Base-by-base conservation (phyloP, 2,797 vertebrate genomes). In the Oreortyx pictus region DNA sequence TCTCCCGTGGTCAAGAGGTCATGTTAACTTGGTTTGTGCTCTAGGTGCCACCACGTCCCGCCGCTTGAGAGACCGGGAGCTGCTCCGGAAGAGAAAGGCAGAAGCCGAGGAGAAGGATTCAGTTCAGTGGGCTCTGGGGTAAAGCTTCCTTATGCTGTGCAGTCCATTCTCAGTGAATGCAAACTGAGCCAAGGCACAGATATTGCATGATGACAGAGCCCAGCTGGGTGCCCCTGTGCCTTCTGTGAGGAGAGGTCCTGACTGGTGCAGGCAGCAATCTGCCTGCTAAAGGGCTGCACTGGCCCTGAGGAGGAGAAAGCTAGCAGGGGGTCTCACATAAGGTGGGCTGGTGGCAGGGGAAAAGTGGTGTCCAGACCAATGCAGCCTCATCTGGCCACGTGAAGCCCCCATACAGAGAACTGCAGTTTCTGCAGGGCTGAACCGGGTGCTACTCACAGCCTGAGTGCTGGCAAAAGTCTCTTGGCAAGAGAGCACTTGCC, bases 51-150 rank as follows among this genome's bases (percentile, higher is more conserved):
- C 97, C 92, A 98, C 98, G 90, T 97, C 94, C 12, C 94, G 37
- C 27, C 96, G 97, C 78, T 86, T 99, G 96, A 97, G 99, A 93
- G 98, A 99, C 96, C 98, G 99, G 92, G 98, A 98, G 52, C 94
- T 98, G 77, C 98, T 99, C 86, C 98, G 96, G 88, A 99, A 99
- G 96, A 99, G 98, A 95, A 99, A 97, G 96, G 98, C 98, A 1
- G 98, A 99, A 97, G 98, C 97, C 7, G 97, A 98, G 56, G 98
- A 98, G 86, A 99, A 98, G 97, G 97, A 98, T 37, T 98, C 97
- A 72, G 90, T 97, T 90, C 98, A 98, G 96, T 99, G 98, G 98
- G 95, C 98, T 96, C 95, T 97, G 72, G 98, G 98, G 99, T 99
- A 99, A 97, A 97, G 96, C 88, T n/a, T 87, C 18, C 44, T 49